Evolutionary conservation across 1,140 invertebrate genomes (phyloP), one percentile per base, ranked within the genome.

Genomic region (Parapsyche elsis): DNA sequence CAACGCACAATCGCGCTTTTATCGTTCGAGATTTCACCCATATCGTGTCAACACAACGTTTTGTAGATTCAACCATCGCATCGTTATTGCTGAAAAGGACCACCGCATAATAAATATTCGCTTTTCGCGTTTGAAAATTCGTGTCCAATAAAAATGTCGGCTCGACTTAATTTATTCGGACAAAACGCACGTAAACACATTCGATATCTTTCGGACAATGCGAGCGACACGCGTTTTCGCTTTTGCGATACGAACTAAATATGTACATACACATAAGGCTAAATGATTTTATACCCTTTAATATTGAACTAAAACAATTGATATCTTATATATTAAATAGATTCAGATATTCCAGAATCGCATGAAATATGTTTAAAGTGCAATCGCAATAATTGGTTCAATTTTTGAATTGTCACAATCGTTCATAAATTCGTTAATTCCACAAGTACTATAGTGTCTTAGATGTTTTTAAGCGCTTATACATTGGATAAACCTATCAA

Each of bases 41-140:
- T 67, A 26, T 67, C 64, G 64, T 67, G 64, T 67, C 23, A 23
- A 67, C 64, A 5, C 64, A 30, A 9, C 64, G 64, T 67, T 67
- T 26, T 53, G 49, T 53, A 14, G 16, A 53, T 10, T 12, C 10
- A 5, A 5, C 16, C 49, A 16, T 1, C 1, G 10, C 16, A 7
- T 46, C 12, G 5, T 46, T 46, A 46, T 46, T 46, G 12, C 12
- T 46, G 45, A 46, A 46, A 46, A n/a, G 30, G 7, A 21, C 57
- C 57, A 19, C 57, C 57, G 57, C 19, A 67, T 67, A 67, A 24
- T 10, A 24, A 26, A 23, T 67, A 26, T 53, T 10, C 49, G 12
- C 49, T 53, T 67, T 67, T 67, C 21, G 64, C 24, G 5, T 67
- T 26, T 24, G 64, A 24, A 67, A 67, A 23, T 67, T 67, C 21